These are phyloP conservation scores for Melanaphis sacchari DNA, from an alignment of 1,140 invertebrate genomes.

Conservation along the genomic window DNA sequence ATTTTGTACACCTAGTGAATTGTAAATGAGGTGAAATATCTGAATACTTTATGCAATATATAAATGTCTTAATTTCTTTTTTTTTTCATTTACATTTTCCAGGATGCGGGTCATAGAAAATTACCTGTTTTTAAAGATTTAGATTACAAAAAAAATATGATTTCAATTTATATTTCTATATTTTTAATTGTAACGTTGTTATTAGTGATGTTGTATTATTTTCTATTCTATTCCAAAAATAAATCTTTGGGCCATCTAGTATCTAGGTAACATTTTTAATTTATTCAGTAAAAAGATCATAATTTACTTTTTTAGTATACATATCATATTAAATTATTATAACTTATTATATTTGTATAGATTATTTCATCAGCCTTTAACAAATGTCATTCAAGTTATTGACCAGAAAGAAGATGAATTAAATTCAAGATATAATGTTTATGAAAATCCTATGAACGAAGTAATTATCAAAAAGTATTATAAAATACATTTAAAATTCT, in stretches of 20 bases:
- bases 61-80: neutral
- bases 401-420: neutral
- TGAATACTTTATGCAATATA: neutral
- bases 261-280: neutral
- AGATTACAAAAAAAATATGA: neutral
- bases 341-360: neutral
- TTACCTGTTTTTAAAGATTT: neutral
- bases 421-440: constrained; percentile 20
- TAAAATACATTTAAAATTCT: neutral
- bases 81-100: neutral
- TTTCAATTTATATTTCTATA: constrained; percentile 22
- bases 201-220: constrained; percentile 20
- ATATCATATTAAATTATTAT: neutral
- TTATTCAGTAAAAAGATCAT: neutral
- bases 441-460: constrained; percentile 42
- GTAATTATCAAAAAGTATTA: constrained; percentile 4
- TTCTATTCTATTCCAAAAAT: constrained; percentile 22
- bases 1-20: too few species aligned
- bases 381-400: constrained; percentile 13
- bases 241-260: constrained; percentile 10
- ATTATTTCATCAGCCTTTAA: constrained; percentile 26
- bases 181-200: neutral
- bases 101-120: constrained; percentile 17
- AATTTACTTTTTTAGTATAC: neutral
- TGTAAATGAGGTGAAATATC: too few species aligned